These are phyloP conservation scores for Trialeurodes vaporariorum DNA, from an alignment of 1,140 invertebrate genomes.

Conservation along the genomic window DNA sequence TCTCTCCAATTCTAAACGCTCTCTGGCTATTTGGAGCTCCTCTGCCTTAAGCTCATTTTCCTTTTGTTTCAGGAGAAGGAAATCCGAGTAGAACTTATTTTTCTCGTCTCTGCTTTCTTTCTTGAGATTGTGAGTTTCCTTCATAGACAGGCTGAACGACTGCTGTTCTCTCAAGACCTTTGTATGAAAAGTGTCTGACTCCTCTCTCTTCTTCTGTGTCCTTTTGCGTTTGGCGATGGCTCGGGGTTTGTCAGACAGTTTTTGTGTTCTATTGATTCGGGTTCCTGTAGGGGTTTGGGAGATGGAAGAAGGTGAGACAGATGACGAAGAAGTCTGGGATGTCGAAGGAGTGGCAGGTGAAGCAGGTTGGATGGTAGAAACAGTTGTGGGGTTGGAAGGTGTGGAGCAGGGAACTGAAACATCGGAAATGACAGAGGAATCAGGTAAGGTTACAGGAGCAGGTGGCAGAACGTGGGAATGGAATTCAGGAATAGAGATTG, in stretches of 20 bases:
- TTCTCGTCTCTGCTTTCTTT: too few species aligned
- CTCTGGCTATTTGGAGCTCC: too few species aligned
- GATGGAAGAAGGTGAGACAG: neutral
- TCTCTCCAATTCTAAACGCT: too few species aligned
- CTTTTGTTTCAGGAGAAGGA: too few species aligned
- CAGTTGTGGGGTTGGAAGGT: neutral
- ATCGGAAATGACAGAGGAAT: neutral
- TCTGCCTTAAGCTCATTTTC: too few species aligned
- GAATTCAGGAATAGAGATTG: neutral
- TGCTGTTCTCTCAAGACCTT: too few species aligned
- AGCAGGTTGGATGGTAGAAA: neutral
- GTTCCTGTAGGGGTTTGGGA: neutral
- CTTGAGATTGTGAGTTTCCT: too few species aligned
- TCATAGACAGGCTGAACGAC: too few species aligned
- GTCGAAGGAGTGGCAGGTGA: neutral
- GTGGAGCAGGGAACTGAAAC: neutral
- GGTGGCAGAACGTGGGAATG: neutral
- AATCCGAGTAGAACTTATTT: too few species aligned
- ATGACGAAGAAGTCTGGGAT: neutral
- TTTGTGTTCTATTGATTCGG: neutral
- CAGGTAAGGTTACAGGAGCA: neutral
- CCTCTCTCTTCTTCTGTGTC: neutral
- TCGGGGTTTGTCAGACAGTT: neutral
- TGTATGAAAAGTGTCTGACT: too few species aligned
- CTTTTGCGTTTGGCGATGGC: too few species aligned